phyloP scores from a whole-genome alignment of 1,140 invertebrate species.

The Heliconius congener region DNA sequence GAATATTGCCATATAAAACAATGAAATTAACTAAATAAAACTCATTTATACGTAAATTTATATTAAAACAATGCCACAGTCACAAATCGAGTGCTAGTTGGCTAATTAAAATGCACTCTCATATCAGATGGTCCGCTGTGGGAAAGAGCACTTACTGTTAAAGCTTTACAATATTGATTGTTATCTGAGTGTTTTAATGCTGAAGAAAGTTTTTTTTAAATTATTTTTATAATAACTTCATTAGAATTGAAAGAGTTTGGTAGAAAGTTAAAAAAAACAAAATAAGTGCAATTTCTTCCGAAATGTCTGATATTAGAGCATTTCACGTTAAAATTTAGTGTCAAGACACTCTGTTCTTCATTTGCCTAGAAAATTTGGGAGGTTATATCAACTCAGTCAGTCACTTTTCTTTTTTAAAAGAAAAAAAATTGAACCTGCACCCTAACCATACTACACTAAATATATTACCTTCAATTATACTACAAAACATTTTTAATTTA shows the following conservation, averaged over 20 bases:
- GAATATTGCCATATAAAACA: no score
- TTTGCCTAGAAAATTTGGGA: no score
- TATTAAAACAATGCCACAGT: neutral
- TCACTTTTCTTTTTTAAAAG: no score
- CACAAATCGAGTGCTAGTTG: neutral
- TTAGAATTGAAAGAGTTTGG: no score
- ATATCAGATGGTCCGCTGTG: conserved; percentile 15
- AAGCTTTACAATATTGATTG: neutral
- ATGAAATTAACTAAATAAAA: neutral
- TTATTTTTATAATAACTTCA: neutral
- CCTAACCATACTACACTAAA: no score
- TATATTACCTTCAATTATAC: neutral
- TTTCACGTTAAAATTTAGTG: no score
- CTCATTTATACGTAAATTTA: neutral
- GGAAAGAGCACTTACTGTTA: conserved; percentile 6
- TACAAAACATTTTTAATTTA: conserved; percentile 14
- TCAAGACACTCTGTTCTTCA: no score
- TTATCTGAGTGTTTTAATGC: neutral
- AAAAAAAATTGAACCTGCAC: no score
- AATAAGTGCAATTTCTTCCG: no score
- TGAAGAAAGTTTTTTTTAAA: neutral
- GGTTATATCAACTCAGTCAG: no score
- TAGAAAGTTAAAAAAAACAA: no score
- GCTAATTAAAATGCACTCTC: neutral
- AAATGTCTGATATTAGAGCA: no score